Conservation (phyloP, 2,888 invertebrate species). For the Rotaria sp. region DNA sequence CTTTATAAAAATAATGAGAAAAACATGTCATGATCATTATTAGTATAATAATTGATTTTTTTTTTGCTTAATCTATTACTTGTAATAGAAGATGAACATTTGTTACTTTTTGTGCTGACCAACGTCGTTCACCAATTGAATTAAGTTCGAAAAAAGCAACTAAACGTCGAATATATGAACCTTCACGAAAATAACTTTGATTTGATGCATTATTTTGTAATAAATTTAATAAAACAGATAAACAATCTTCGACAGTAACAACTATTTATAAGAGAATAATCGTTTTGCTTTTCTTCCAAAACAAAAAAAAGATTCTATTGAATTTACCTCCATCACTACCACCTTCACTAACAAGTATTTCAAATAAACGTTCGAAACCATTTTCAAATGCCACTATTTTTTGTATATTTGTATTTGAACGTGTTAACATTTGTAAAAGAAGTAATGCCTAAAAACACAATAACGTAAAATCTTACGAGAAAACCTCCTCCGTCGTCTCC, state of each 20-base stretch:
- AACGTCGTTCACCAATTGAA: slow-evolving; percentile 58
- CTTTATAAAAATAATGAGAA: slow-evolving; percentile 48
- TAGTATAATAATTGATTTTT: too few relatives aligned
- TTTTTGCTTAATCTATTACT: slow-evolving; percentile 55
- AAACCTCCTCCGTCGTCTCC: too few relatives aligned
- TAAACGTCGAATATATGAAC: slow-evolving; percentile 82
- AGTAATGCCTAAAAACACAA: slow-evolving; percentile 66
- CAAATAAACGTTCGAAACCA: slow-evolving; percentile 87
- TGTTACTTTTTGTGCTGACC: slow-evolving; percentile 83
- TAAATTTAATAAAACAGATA: slow-evolving; percentile 81
- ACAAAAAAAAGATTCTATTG: too few relatives aligned
- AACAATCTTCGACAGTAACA: slow-evolving; percentile 94
- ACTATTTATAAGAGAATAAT: slow-evolving; percentile 47
- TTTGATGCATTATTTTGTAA: slow-evolving; percentile 90
- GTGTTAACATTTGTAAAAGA: slow-evolving; percentile 80
- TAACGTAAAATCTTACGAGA: too few relatives aligned
- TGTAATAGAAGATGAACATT: slow-evolving; percentile 86
- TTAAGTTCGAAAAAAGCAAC: slow-evolving; percentile 72
- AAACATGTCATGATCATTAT: too few relatives aligned
- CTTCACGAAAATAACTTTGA: slow-evolving; percentile 96
- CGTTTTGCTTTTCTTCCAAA: too few relatives aligned
- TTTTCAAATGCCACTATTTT: slow-evolving; percentile 99
- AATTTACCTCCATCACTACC: slow-evolving; percentile 74
- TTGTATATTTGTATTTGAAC: slow-evolving; percentile 90
- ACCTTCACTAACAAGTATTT: slow-evolving; percentile 83